Percentiles rank a stretch among this genome's conserved stretches.
Evolutionary conservation across 2,113 vertebrate genomes (phyloP).

Genomic region (Ondatra zibethicus): DNA sequence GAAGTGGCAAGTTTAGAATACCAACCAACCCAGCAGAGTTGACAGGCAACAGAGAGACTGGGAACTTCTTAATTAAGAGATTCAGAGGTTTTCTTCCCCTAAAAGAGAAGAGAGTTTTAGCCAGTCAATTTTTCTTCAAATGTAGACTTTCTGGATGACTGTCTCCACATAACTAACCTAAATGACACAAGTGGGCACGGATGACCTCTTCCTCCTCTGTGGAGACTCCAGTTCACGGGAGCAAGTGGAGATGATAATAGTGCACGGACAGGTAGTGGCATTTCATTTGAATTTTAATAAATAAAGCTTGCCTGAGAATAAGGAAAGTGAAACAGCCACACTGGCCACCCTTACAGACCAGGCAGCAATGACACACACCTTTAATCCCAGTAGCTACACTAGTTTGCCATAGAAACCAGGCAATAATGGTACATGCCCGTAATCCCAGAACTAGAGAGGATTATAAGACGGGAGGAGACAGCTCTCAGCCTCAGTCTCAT

Average conservation of each 20-base stretch:
- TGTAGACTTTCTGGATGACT: not conserved
- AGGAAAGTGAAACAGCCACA: too few relatives aligned
- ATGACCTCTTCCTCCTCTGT: not conserved
- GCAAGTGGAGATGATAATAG: not conserved
- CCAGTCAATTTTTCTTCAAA: not conserved
- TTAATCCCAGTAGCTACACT: too few relatives aligned
- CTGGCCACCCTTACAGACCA: too few relatives aligned
- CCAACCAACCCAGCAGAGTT: not conserved
- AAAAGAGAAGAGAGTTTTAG: not conserved
- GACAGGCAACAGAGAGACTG: not conserved
- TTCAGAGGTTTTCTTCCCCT: not conserved
- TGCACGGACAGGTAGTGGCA: not conserved
- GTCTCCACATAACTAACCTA: not conserved
- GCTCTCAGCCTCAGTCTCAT: too few relatives aligned
- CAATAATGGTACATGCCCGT: fast-evolving
- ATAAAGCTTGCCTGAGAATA: too few relatives aligned
- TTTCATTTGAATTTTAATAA: too few relatives aligned
- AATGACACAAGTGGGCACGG: not conserved
- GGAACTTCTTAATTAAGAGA: not conserved
- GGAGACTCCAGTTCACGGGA: not conserved
- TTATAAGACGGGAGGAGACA: too few relatives aligned
- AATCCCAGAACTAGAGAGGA: too few relatives aligned
- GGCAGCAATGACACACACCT: too few relatives aligned
- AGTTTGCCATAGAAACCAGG: too few relatives aligned
- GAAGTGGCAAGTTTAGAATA: not conserved